phyloP scores from a whole-genome alignment of 2,797 vertebrate genomes.

The Huso huso region DNA sequence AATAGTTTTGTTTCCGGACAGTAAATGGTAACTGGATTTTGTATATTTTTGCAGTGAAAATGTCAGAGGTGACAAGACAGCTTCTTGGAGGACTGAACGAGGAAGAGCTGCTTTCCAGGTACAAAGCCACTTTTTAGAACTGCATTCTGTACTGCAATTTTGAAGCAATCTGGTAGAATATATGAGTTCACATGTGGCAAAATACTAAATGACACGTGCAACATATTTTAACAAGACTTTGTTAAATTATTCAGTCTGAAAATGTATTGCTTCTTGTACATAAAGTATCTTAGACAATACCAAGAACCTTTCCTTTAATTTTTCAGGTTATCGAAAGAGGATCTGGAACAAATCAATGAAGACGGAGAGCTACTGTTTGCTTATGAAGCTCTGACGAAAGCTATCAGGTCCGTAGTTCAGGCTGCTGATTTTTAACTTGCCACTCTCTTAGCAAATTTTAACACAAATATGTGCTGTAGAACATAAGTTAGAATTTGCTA shows the following conservation, averaged over 20 bases:
- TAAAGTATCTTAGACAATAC: neutral
- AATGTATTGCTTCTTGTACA: too few relatives aligned
- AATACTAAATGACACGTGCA: too few relatives aligned
- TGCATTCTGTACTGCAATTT: neutral
- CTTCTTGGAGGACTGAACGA: slow-evolving; percentile 75
- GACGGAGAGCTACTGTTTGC: slow-evolving; percentile 74
- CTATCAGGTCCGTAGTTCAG: slow-evolving; percentile 63
- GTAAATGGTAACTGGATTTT: slow-evolving; percentile 2
- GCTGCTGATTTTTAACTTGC: too few relatives aligned
- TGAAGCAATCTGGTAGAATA: too few relatives aligned
- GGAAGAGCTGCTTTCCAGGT: slow-evolving; percentile 75
- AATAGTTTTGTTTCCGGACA: neutral
- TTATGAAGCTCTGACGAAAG: slow-evolving; percentile 82
- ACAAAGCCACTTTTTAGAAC: slow-evolving; percentile 19
- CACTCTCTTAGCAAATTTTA: too few relatives aligned
- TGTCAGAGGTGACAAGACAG: slow-evolving; percentile 70
- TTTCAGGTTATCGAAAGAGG: slow-evolving; percentile 64
- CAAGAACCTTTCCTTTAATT: slow-evolving; percentile 8
- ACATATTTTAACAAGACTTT: neutral
- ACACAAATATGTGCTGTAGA: too few relatives aligned
- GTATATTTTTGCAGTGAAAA: slow-evolving; percentile 62
- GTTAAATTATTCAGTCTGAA: too few relatives aligned
- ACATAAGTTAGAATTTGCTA: too few relatives aligned
- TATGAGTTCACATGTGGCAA: too few relatives aligned
- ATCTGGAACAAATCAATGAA: slow-evolving; percentile 70